Percentiles rank a stretch among this genome's conserved stretches.
Evolutionary conservation across 2,888 invertebrate genomes (phyloP).

Genomic region (Crematogaster levior): DNA sequence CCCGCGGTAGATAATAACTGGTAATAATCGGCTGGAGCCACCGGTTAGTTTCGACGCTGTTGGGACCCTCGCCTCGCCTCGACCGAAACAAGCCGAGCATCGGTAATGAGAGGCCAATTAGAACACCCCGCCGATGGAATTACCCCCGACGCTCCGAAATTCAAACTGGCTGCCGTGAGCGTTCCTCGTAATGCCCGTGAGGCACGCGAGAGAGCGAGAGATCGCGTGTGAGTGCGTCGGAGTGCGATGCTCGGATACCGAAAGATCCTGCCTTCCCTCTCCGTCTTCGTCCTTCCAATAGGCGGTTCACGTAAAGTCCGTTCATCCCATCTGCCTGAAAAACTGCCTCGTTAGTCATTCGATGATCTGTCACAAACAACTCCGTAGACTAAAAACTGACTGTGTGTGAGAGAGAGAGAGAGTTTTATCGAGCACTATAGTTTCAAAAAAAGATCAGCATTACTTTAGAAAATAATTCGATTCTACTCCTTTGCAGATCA

Average conservation of each 20-base stretch:
- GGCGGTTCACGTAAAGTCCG: not conserved
- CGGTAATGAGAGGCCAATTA: constrained; percentile 85
- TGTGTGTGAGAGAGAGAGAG: not conserved
- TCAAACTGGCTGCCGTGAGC: constrained; percentile 83
- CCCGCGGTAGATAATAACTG: constrained; percentile 84
- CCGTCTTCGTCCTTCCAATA: constrained; percentile 11
- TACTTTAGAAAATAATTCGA: not conserved
- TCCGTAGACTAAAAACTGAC: constrained; percentile 1
- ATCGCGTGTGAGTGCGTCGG: constrained; percentile 41
- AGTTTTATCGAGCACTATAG: not conserved
- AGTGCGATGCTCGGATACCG: constrained; percentile 40
- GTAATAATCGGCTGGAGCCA: constrained; percentile 82
- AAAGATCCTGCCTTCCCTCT: not conserved
- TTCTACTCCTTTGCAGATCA: not conserved
- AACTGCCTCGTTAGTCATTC: constrained; percentile 39
- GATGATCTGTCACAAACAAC: constrained; percentile 34
- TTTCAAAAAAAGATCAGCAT: no score
- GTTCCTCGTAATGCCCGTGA: constrained; percentile 78
- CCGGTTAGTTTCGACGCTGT: constrained; percentile 73
- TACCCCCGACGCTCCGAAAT: constrained; percentile 84
- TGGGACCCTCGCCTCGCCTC: constrained; percentile 68
- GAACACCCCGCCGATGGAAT: constrained; percentile 85
- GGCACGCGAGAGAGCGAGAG: constrained; percentile 78
- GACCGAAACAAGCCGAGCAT: constrained; percentile 83
- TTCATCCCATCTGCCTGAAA: constrained; percentile 10